Evolutionary conservation across 1,140 invertebrate species (phyloP).

Genomic region (Cotesia typhae): DNA sequence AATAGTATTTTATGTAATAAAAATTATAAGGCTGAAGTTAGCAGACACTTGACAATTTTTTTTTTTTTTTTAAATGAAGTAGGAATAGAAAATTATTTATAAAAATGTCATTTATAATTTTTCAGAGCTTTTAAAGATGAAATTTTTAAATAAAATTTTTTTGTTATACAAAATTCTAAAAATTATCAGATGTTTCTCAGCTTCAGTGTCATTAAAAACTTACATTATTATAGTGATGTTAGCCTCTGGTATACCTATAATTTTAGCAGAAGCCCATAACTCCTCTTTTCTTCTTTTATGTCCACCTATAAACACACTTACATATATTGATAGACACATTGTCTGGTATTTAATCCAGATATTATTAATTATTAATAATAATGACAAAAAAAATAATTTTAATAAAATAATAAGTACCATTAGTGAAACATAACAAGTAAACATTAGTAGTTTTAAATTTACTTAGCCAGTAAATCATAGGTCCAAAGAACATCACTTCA

Average conservation of each 20-base stretch:
- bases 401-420: constrained; percentile 70
- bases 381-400: constrained; percentile 28
- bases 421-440: constrained; percentile 86
- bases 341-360: background rate
- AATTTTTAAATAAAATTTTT: too few relatives aligned
- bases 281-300: constrained; percentile 77
- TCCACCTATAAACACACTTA: constrained; percentile 70
- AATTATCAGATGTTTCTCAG: too few relatives aligned
- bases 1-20: too few relatives aligned
- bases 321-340: constrained; percentile 38
- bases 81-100: too few relatives aligned
- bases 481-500: constrained; percentile 98
- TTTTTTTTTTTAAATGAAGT: too few relatives aligned
- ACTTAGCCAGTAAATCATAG: constrained; percentile 79
- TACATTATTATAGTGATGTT: constrained; percentile 75
- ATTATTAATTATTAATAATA: background rate
- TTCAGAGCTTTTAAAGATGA: too few relatives aligned
- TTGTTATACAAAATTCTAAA: too few relatives aligned
- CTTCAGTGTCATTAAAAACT: constrained; percentile 32
- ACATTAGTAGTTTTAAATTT: constrained; percentile 72
- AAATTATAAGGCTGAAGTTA: too few relatives aligned
- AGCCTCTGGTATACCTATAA: constrained; percentile 79
- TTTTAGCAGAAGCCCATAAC: constrained; percentile 78
- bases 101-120: too few relatives aligned
- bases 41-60: too few relatives aligned